These are phyloP conservation scores for Oligia fasciuncula DNA, from an alignment of 2,888 invertebrate genomes.

Conservation along the genomic window DNA sequence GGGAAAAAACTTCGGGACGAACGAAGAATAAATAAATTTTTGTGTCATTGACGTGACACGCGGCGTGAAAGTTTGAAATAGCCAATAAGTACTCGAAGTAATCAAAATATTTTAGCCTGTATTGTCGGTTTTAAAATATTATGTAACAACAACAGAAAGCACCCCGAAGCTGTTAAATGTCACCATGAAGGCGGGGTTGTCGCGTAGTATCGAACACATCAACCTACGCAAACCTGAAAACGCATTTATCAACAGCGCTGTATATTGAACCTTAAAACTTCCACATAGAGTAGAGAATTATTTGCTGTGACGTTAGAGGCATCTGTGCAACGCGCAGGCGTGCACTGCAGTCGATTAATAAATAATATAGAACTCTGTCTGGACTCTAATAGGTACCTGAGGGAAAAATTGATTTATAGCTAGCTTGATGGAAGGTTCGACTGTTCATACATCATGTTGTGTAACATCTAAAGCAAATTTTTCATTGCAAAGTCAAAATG, in stretches of 20 bases:
- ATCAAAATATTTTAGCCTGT: background rate
- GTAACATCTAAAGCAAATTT: background rate
- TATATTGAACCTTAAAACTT: background rate
- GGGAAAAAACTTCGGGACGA: no score
- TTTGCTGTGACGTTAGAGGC: constrained; percentile 19
- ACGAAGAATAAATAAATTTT: background rate
- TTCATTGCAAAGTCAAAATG: background rate
- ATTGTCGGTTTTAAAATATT: background rate
- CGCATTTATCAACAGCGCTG: background rate
- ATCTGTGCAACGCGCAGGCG: constrained; percentile 47
- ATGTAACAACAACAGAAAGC: background rate
- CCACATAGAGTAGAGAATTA: background rate
- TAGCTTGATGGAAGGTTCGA: background rate
- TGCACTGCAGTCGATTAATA: constrained; percentile 24
- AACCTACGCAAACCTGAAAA: constrained; percentile 7
- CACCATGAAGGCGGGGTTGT: background rate
- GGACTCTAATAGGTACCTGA: constrained; percentile 1
- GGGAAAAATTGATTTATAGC: constrained; percentile 34
- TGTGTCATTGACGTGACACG: background rate
- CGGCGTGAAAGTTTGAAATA: background rate
- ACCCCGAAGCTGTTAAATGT: constrained; percentile 9
- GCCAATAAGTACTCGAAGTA: background rate
- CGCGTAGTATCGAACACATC: background rate
- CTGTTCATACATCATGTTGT: background rate
- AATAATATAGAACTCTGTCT: constrained; percentile 12